Percentiles rank a stretch among this genome's conserved stretches.
phyloP scores from a whole-genome alignment of 2,888 invertebrate genomes.

The Tuberolachnus salignus region DNA sequence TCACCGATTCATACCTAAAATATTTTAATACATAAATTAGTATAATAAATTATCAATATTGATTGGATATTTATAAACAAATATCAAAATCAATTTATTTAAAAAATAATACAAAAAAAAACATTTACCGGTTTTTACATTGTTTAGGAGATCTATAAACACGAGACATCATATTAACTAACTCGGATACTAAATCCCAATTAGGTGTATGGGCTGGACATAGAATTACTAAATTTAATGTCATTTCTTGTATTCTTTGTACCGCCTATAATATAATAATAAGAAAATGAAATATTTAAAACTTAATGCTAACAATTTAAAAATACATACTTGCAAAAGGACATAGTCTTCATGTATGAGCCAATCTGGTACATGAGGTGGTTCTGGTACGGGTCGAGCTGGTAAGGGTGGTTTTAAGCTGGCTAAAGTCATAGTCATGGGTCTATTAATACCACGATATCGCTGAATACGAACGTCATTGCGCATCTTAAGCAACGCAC shows the following conservation, averaged over 20 bases:
- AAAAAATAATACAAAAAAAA: neutral
- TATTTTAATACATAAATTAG: neutral
- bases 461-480: constrained; percentile 79
- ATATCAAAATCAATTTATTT: neutral
- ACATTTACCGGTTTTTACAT: constrained; percentile 76
- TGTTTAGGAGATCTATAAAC: constrained; percentile 89
- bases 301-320: constrained; percentile 63
- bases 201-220: constrained; percentile 88
- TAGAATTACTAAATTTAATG: constrained; percentile 75
- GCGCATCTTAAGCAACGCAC: constrained; percentile 76
- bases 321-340: constrained; percentile 74
- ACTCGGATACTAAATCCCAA: constrained; percentile 94
- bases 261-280: constrained; percentile 63
- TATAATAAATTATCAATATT: neutral
- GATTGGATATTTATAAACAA: neutral
- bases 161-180: constrained; percentile 85
- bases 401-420: constrained; percentile 61
- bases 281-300: neutral
- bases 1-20: constrained; percentile 78
- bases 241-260: constrained; percentile 69
- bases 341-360: constrained; percentile 88
- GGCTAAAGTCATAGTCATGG: constrained; percentile 59
- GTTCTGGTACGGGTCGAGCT: constrained; percentile 67
- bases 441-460: constrained; percentile 68
- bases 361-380: constrained; percentile 83